These are phyloP conservation scores for Monochamus alternatus DNA, from an alignment of 2,888 invertebrate genomes.

Conservation along the genomic window DNA sequence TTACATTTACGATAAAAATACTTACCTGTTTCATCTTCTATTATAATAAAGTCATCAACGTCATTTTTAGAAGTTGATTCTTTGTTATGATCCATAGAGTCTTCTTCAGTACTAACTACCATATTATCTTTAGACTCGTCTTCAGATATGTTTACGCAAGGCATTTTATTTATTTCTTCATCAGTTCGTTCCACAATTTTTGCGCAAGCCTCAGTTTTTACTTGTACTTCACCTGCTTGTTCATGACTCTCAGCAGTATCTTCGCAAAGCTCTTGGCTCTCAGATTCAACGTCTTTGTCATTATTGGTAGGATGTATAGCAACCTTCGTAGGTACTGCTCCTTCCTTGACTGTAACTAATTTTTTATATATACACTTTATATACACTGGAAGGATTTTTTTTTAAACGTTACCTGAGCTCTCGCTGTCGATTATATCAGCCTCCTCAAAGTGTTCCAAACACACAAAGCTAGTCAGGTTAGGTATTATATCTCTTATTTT, in stretches of 20 bases:
- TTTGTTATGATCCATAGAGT: not conserved
- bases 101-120: not conserved
- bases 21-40: not conserved
- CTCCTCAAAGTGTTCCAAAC: slow-evolving; percentile 63
- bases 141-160: slow-evolving; percentile 2
- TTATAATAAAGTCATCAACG: not conserved
- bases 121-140: not conserved
- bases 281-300: not conserved
- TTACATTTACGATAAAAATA: not conserved
- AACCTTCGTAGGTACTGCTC: slow-evolving; percentile 10
- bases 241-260: not conserved
- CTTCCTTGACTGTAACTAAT: slow-evolving; percentile 29
- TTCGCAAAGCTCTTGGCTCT: not conserved
- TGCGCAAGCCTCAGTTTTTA: not conserved
- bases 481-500: slow-evolving; percentile 53
- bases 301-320: not conserved
- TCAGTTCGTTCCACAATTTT: not conserved
- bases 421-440: slow-evolving; percentile 34
- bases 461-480: slow-evolving; percentile 58
- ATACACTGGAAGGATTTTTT: not conserved
- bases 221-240: not conserved
- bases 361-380: not conserved
- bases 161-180: not conserved
- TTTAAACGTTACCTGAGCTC: not conserved
- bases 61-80: not conserved